Base-by-base conservation (phyloP, 1,140 invertebrate species). In the Copidosoma floridanum region DNA sequence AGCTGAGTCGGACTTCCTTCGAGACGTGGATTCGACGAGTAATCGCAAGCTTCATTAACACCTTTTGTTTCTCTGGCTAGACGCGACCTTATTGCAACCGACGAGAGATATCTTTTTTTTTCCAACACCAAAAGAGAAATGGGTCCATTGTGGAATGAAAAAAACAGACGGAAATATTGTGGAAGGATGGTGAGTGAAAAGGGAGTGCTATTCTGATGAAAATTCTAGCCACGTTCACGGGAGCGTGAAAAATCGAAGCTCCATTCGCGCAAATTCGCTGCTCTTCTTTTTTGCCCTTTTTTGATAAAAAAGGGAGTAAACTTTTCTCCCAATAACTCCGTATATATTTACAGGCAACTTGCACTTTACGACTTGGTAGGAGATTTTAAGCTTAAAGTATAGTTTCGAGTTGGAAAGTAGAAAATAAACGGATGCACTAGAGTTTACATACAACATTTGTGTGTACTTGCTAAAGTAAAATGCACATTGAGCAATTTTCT, bases 181-280 rank as follows among this genome's bases (percentile, higher is more conserved):
- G 18, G 16, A 20, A 41, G n/a, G n/a, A n/a, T n/a, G n/a, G n/a
- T n/a, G n/a, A n/a, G n/a, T n/a, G n/a, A n/a, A n/a, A n/a, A 59
- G 46, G 35, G 55, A 61, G 55, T 61, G 52, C 51, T 61, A 41
- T 55, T 20, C 37, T 56, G 40, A 62, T 62, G 53, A 57, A 56
- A 56, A 56, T 57, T 8, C 46, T 27, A 44, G 26, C 43, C 60
- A 26, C 47, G 40, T 50, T 61, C 41, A 50, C 18, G 35, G 16
- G 40, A 51, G 53, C 47, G 38, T n/a, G 57, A 57, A 32, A 23
- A 57, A 56, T 63, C 48, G 47, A 63, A 52, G 40, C 52, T 52
- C 57, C 46, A 57, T 57, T 63, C 46, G 16, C 27, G 37, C 44
- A 56, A 56, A 11, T 51, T 50, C 20, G 24, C 27, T 27, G 2